Evolutionary conservation across 2,888 invertebrate genomes (phyloP).

Genomic region (Lordiphosa andalusiaca): DNA sequence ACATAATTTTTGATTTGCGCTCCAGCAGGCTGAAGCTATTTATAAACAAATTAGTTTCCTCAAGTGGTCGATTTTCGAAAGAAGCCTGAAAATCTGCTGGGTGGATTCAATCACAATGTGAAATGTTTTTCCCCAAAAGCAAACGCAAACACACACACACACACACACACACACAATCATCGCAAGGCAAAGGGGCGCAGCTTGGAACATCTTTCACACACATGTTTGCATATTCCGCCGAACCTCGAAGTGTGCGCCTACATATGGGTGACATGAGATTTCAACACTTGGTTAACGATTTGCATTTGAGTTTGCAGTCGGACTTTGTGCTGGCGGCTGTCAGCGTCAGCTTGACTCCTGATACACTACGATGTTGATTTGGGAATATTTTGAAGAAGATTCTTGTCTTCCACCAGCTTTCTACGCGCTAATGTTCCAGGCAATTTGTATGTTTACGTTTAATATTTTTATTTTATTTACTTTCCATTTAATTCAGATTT

Average conservation of each 20-base stretch:
- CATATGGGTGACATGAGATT: slow-evolving; percentile 2
- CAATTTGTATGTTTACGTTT: too few relatives aligned
- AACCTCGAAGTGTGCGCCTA: not conserved
- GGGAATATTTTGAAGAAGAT: too few relatives aligned
- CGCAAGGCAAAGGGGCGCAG: slow-evolving; percentile 1
- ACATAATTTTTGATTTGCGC: too few relatives aligned
- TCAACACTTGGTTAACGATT: slow-evolving; percentile 12
- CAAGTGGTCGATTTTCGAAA: slow-evolving; percentile 9
- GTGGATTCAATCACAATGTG: not conserved
- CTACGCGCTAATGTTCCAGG: too few relatives aligned
- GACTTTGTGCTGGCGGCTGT: slow-evolving; percentile 2
- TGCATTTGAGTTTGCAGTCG: slow-evolving; percentile 9
- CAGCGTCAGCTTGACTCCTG: not conserved
- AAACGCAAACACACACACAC: not conserved
- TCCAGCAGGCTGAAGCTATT: slow-evolving; percentile 1
- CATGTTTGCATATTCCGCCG: slow-evolving; percentile 37
- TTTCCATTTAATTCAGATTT: too few relatives aligned
- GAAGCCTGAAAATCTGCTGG: slow-evolving; percentile 1
- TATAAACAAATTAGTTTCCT: slow-evolving; percentile 10
- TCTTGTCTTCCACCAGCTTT: too few relatives aligned
- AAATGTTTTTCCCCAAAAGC: slow-evolving; percentile 9
- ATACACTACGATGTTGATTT: too few relatives aligned
- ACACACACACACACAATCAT: not conserved
- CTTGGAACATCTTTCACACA: slow-evolving; percentile 34
- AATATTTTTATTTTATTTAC: too few relatives aligned